These are phyloP conservation scores for Melanotaenia maccullochi DNA, from an alignment of 2,797 vertebrate species.

Conservation along the genomic window DNA sequence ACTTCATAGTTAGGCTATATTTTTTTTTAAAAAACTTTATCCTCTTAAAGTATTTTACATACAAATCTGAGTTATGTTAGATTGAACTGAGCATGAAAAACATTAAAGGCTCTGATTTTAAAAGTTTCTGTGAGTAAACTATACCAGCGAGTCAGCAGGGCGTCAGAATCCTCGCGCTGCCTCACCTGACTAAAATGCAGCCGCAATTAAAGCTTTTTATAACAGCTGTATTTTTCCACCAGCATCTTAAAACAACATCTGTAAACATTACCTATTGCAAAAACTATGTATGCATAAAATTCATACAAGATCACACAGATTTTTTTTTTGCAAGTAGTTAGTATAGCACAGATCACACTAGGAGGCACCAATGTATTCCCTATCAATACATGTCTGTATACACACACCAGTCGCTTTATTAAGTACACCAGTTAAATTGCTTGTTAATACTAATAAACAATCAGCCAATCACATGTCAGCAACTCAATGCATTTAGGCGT, in stretches of 20 bases:
- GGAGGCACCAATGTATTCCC: conserved; percentile 25
- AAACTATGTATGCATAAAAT: not conserved
- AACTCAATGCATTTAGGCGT: not conserved
- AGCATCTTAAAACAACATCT: not conserved
- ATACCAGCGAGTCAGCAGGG: not conserved
- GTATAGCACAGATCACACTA: conserved; percentile 4
- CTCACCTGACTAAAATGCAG: not conserved
- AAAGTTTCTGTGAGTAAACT: not conserved
- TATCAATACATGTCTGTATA: not conserved
- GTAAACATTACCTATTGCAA: not conserved
- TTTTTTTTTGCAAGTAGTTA: too few species aligned
- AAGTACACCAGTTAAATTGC: too few species aligned
- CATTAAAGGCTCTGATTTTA: not conserved
- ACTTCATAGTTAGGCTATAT: not conserved
- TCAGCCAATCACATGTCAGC: too few species aligned
- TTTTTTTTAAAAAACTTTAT: not conserved
- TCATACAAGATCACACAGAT: not conserved
- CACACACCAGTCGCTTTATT: not conserved
- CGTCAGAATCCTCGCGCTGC: not conserved
- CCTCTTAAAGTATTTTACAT: not conserved
- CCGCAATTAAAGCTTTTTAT: not conserved
- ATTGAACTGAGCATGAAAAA: not conserved
- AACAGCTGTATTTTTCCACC: not conserved
- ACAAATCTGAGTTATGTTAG: not conserved
- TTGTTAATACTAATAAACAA: too few species aligned